Percentiles rank a stretch among this genome's conserved stretches.
Conservation (phyloP, 2,797 vertebrate genomes). For the Danio albolineatus region DNA sequence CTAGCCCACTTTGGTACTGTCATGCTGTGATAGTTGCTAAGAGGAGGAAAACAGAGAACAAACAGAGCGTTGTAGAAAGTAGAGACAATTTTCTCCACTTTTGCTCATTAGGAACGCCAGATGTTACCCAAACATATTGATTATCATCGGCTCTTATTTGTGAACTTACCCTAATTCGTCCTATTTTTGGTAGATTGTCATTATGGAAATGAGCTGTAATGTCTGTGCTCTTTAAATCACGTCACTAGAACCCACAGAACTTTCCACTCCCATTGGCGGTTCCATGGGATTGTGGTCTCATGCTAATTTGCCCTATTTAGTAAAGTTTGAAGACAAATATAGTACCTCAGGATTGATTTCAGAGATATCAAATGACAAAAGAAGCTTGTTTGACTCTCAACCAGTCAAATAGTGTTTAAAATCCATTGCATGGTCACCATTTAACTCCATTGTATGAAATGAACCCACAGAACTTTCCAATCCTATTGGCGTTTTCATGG, state of each 20-base stretch:
- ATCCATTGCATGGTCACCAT: background rate
- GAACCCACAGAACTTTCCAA: background rate
- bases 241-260: background rate
- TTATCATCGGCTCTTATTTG: too few species aligned
- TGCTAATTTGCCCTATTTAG: background rate
- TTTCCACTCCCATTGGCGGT: background rate
- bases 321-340: background rate
- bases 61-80: too few species aligned
- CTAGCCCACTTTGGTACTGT: too few species aligned
- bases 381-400: background rate
- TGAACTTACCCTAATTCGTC: too few species aligned
- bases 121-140: too few species aligned
- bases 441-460: background rate
- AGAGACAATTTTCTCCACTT: too few species aligned
- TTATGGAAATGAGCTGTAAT: background rate
- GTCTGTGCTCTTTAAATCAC: background rate
- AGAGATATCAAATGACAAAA: background rate
- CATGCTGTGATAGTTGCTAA: too few species aligned
- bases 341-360: background rate
- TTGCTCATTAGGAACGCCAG: too few species aligned
- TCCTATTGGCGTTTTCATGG: too few species aligned
- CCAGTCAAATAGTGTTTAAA: background rate
- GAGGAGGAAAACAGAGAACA: too few species aligned
- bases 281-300: background rate
- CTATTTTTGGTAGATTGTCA: too few species aligned